Base-by-base conservation (phyloP, 2,888 invertebrate species). In the Coecobrya sp. region DNA sequence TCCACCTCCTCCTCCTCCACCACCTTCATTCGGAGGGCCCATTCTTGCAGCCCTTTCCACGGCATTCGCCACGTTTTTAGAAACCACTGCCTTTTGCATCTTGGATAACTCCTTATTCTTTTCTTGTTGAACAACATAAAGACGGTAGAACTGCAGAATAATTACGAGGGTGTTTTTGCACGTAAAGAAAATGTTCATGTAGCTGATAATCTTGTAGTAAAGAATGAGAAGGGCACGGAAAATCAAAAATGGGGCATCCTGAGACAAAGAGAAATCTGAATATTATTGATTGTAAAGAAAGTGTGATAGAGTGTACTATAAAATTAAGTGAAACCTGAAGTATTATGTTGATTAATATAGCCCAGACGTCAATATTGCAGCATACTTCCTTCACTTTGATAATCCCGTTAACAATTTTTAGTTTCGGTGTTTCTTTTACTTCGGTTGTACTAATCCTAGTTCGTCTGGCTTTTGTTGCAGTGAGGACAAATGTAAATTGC, bases 101-200 rank as follows among this genome's bases (percentile, higher is more conserved):
- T 94, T 94, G 16, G 93, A 93, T 3, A 95, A 91, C 86, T 95
- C 94, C 89, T 95, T 95, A 79, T 95, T 95, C 87, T 95, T 95
- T 89, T 95, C 95, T 86, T 95, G 94, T 90, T 98, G 97, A 0
- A 98, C 97, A 0, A 98, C 98, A 95, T 98, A 97, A 0, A 98
- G 96, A 7, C 98, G 96, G 95, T 98, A 98, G 89, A 98, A 96
- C 95, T 98, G 98, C 0, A 99, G 96, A 0, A 98, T 96, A 92
- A 99, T 99, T 11, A 99, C 99, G 95, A 98, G 96, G 0, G 98
- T 97, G 95, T 98, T 98, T 96, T 98, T 98, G 96, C 98, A 98
- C 0, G 99, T 99, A 96, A 99, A 99, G 96, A 99, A 99, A 92
- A 99, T 98, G 95, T 99, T 99, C 97, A 99, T 99, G 95, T 99